Conservation (phyloP, 2,888 invertebrate species). For the Apamea crenata region DNA sequence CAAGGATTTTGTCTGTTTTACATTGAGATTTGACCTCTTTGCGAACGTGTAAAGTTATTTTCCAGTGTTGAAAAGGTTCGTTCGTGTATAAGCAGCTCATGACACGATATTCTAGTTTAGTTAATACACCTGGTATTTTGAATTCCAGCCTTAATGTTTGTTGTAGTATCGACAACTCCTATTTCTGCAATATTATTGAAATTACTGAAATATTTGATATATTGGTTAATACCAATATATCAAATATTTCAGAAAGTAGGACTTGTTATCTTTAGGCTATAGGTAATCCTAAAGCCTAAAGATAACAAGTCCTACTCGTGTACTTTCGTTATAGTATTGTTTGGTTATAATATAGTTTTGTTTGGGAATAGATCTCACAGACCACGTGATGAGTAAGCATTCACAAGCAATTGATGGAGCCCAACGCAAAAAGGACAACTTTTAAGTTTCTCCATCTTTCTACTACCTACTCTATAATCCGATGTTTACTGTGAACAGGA, state of each 20-base stretch:
- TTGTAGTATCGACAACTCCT: conserved; percentile 27
- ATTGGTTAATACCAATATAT: no score
- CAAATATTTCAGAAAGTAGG: no score
- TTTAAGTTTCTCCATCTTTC: background rate
- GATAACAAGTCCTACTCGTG: no score
- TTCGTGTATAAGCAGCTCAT: conserved; percentile 13
- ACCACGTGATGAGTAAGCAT: background rate
- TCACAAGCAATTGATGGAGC: background rate
- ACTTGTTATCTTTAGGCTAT: no score
- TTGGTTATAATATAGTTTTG: no score
- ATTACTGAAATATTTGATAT: conserved; percentile 29
- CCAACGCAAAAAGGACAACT: background rate
- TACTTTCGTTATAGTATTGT: no score
- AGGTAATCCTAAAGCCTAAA: no score
- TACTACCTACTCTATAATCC: background rate
- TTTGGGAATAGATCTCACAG: background rate
- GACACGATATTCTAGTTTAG: conserved; percentile 31
- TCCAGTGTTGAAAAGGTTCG: conserved; percentile 17
- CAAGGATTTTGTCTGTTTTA: conserved; percentile 24
- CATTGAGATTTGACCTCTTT: conserved; percentile 6
- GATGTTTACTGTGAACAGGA: background rate
- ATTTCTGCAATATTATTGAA: conserved; percentile 36
- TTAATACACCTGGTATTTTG: conserved; percentile 26
- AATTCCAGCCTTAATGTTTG: conserved; percentile 21
- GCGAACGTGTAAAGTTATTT: conserved; percentile 13